phyloP scores from a whole-genome alignment of 2,888 invertebrate genomes.

The Polydrusus tereticollis region DNA sequence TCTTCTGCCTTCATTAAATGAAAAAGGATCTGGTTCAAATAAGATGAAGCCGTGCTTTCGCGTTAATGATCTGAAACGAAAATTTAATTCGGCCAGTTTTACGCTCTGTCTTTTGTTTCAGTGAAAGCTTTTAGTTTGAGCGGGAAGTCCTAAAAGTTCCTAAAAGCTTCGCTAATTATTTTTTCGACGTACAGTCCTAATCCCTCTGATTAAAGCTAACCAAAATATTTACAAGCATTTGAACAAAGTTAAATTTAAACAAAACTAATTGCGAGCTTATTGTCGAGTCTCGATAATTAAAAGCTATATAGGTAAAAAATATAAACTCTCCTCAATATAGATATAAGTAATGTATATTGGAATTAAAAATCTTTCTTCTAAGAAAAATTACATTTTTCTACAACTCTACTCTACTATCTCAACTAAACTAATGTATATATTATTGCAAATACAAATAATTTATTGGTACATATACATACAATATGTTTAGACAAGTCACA shows the following conservation, averaged over 20 bases:
- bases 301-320: neutral
- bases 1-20: neutral
- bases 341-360: neutral
- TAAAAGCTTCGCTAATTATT: slow-evolving; percentile 12
- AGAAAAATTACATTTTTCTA: too few relatives aligned
- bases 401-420: too few relatives aligned
- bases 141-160: neutral
- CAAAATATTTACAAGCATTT: slow-evolving; percentile 1
- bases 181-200: neutral
- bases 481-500: neutral
- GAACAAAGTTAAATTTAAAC: slow-evolving; percentile 1
- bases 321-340: too few relatives aligned
- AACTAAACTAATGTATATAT: too few relatives aligned
- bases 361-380: too few relatives aligned
- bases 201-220: neutral
- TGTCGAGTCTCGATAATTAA: neutral
- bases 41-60: neutral
- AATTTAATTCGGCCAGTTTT: slow-evolving; percentile 9
- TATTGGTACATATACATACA: neutral
- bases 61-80: slow-evolving; percentile 17
- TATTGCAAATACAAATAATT: too few relatives aligned
- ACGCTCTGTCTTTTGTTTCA: slow-evolving; percentile 7
- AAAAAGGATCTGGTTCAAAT: neutral
- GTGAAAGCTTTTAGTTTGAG: neutral
- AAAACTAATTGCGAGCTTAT: neutral